Conservation (phyloP, 2,113 vertebrate genomes). For the Tragelaphus strepsiceros region DNA sequence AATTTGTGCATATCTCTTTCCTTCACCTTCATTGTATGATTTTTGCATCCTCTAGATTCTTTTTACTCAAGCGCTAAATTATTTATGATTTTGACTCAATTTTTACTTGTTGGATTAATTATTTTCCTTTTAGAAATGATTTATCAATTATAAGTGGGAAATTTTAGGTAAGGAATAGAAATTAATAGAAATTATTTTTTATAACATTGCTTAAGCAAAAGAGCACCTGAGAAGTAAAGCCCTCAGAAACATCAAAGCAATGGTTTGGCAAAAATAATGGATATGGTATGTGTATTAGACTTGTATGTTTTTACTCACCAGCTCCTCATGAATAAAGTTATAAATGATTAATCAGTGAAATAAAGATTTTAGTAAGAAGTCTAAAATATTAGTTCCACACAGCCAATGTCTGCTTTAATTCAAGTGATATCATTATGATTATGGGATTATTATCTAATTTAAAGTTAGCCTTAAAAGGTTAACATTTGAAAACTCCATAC, state of each 20-base stretch:
- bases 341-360: not conserved
- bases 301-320: not conserved
- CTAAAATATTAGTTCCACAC: not conserved
- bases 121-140: slow-evolving; percentile 7
- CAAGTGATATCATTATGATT: not conserved
- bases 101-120: not conserved
- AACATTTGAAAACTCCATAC: not conserved
- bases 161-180: not conserved
- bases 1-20: not conserved
- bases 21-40: not conserved
- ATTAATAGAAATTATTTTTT: not conserved
- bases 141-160: not conserved
- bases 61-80: not conserved
- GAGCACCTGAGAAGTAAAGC: not conserved
- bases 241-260: not conserved
- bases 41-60: not conserved
- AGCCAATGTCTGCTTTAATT: not conserved
- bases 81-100: not conserved
- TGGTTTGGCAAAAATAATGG: not conserved
- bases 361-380: not conserved
- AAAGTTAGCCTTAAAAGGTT: not conserved
- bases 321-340: not conserved
- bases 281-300: not conserved
- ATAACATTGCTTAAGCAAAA: not conserved
- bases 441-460: not conserved